Percentiles rank a stretch among this genome's conserved stretches.
These are phyloP conservation scores for Hydrochoerus hydrochaeris DNA, from an alignment of 2,113 vertebrate genomes.

Conservation along the genomic window DNA sequence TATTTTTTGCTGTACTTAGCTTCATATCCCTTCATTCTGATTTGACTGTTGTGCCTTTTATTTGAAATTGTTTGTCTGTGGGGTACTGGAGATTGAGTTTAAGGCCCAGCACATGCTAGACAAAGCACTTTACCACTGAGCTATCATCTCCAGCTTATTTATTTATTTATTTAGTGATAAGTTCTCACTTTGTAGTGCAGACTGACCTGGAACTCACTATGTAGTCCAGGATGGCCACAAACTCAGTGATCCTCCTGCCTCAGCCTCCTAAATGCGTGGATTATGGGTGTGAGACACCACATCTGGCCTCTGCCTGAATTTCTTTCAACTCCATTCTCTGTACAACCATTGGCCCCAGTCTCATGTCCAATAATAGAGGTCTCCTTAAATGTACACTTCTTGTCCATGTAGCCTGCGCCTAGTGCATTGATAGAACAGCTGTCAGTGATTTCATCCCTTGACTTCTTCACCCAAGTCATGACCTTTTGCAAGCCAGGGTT, in stretches of 20 bases:
- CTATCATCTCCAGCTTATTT: not conserved
- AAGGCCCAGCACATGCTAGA: not conserved
- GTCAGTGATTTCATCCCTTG: not conserved
- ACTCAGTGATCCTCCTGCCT: not conserved
- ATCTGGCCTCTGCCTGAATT: not conserved
- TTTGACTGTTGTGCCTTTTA: constrained; percentile 2
- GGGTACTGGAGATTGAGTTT: not conserved
- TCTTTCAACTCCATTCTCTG: not conserved
- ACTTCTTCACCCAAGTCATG: not conserved
- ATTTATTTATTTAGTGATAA: not conserved
- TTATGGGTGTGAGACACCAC: not conserved
- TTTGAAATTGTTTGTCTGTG: not conserved
- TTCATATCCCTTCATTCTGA: constrained; percentile 27
- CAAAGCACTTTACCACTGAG: not conserved
- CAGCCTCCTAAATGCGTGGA: not conserved
- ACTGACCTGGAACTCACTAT: not conserved
- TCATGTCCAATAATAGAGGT: not conserved
- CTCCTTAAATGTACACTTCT: not conserved
- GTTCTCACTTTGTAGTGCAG: not conserved
- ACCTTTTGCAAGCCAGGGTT: not conserved
- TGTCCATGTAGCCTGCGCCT: not conserved
- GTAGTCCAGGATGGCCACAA: not conserved
- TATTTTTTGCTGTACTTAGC: not conserved
- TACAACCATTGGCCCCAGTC: not conserved
- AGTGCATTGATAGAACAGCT: not conserved